phyloP scores from a whole-genome alignment of 1,140 invertebrate species.

The Bactericera cockerelli region DNA sequence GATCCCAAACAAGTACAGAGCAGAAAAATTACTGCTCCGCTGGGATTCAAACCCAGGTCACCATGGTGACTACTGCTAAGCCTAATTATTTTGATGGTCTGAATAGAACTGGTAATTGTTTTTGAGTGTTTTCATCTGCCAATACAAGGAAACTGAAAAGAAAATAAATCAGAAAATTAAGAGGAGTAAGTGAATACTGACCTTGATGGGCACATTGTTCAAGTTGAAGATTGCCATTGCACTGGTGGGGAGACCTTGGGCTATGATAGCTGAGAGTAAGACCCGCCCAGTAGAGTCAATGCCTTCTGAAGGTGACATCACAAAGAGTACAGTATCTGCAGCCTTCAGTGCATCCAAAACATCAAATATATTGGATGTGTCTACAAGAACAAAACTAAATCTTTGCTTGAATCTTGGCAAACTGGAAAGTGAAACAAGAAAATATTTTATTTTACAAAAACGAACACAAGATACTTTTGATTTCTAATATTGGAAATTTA shows the following conservation, averaged over 20 bases:
- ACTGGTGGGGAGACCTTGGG: conserved; percentile 69
- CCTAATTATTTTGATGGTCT: too few species aligned
- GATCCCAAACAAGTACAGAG: too few species aligned
- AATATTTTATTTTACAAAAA: too few species aligned
- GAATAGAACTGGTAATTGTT: too few species aligned
- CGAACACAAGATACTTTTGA: too few species aligned
- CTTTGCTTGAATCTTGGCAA: conserved; percentile 70
- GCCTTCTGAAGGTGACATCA: conserved; percentile 42
- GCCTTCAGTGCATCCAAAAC: conserved; percentile 71
- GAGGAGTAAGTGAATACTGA: conserved; percentile 15
- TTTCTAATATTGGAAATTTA: too few species aligned
- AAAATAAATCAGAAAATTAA: too few species aligned
- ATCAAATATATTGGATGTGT: conserved; percentile 49
- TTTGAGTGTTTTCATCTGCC: too few species aligned
- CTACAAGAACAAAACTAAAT: conserved; percentile 59
- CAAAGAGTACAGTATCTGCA: conserved; percentile 61
- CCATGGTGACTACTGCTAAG: too few species aligned
- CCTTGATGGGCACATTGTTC: conserved; percentile 47
- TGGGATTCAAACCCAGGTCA: too few species aligned
- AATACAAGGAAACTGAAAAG: too few species aligned
- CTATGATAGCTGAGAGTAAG: conserved; percentile 51
- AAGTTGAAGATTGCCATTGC: conserved; percentile 60
- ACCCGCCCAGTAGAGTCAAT: conserved; percentile 62
- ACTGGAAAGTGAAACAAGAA: conserved; percentile 35
- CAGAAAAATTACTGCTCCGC: too few species aligned